Evolutionary conservation across 2,797 vertebrate species (phyloP).

Genomic region (Rhabdophis nuchalis): DNA sequence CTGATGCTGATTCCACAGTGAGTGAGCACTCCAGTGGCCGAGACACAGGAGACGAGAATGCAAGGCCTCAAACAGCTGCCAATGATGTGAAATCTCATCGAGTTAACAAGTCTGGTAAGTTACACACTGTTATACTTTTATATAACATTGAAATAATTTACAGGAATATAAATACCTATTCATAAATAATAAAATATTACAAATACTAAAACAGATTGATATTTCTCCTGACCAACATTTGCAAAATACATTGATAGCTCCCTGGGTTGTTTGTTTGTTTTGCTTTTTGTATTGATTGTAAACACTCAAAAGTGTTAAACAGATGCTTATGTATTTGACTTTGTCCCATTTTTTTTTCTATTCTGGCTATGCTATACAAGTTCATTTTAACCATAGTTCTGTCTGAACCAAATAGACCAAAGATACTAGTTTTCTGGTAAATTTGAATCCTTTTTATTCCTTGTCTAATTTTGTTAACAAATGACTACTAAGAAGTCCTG

Average conservation of each 20-base stretch:
- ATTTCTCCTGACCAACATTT: neutral
- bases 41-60: conserved; percentile 84
- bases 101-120: conserved; percentile 80
- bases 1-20: conserved; percentile 88
- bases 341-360: neutral
- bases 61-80: conserved; percentile 72
- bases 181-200: neutral
- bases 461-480: neutral
- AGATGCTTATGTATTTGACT: neutral
- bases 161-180: neutral
- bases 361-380: neutral
- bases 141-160: neutral
- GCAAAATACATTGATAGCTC: neutral
- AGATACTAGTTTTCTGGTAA: neutral
- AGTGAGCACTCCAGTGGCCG: conserved; percentile 90
- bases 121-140: neutral
- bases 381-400: neutral
- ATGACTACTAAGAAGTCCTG: neutral
- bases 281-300: neutral
- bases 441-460: neutral
- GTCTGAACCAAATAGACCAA: neutral
- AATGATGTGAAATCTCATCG: conserved; percentile 79
- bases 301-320: no score
- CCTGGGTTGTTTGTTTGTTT: neutral
- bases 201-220: neutral